Conservation (phyloP, 1,140 invertebrate species). For the Tribolium madens region DNA sequence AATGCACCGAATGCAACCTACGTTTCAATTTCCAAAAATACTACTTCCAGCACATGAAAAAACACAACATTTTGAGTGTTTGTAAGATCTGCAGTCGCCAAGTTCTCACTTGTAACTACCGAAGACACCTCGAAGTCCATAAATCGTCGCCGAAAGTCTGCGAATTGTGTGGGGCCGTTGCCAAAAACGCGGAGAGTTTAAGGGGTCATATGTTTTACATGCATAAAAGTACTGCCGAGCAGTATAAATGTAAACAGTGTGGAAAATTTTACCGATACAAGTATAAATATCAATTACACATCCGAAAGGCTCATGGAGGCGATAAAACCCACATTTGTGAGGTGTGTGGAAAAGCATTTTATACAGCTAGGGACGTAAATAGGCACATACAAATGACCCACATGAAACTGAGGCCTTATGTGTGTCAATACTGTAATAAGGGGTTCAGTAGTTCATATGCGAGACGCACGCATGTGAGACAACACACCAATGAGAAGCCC, state of each 20-base stretch:
- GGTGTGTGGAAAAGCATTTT: conserved; percentile 58
- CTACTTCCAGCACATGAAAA: conserved; percentile 40
- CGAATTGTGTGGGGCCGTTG: conserved; percentile 56
- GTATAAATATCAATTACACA: conserved; percentile 52
- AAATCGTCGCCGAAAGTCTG: conserved; percentile 51
- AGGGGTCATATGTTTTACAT: conserved; percentile 56
- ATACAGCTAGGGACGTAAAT: conserved; percentile 52
- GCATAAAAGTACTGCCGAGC: conserved; percentile 51
- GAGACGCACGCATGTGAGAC: conserved; percentile 55
- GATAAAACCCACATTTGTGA: conserved; percentile 54
- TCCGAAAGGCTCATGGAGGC: conserved; percentile 55
- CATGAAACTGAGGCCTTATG: conserved; percentile 55
- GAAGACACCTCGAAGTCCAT: conserved; percentile 10
- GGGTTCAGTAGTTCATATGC: conserved; percentile 58
- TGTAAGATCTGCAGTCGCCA: conserved; percentile 3
- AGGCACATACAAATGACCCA: conserved; percentile 59
- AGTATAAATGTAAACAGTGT: conserved; percentile 56
- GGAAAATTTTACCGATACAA: conserved; percentile 52
- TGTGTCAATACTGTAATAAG: conserved; percentile 55
- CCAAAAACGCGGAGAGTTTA: conserved; percentile 57
- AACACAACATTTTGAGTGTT: conserved; percentile 13
- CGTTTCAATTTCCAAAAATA: conserved; percentile 54
- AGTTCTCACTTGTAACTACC: conserved; percentile 7
- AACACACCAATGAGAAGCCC: conserved; percentile 54
- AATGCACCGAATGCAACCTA: conserved; percentile 55